Evolutionary conservation across 2,797 vertebrate species (phyloP), one percentile per base, ranked within the genome.

Genomic region (Pseudomugil gertrudae): DNA sequence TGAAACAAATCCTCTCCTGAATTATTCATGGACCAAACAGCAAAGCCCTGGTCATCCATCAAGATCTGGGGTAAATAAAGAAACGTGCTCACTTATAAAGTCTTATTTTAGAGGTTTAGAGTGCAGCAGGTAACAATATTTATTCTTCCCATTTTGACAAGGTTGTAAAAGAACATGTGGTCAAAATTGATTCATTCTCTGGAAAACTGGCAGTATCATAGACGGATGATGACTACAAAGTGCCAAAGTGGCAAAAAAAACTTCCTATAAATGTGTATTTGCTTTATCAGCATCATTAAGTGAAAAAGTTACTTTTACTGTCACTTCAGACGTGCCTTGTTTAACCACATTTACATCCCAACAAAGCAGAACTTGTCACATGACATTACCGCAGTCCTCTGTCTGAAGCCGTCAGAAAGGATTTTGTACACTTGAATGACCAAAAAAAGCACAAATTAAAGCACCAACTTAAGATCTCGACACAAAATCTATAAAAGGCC

Each of bases 31-130:
- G 23, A 0, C 45, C 59, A 62, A 66, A 77, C 63, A 63, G 69
- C 66, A 78, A 73, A 78, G 72, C 67, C 69, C 67, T 30, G 71
- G 75, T 78, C 79, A 86, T 86, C 79, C 77, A 85, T 89, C 83
- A 79, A 72, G 57, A 80, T 81, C 69, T 78, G 56, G 51, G 62
- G 51, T 64, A 82, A 83, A 85, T 76, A 87, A 85, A 84, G 76
- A 83, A 74, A 81, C 69, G 72, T 47, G 63, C 76, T 78, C 76
- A 66, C 56, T 66, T 74, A 69, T 68, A 83, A 78, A 78, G 80
- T 88, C 84, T 78, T 50, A 43, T 66, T 84, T 74, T 61, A 66
- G 73, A 43, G 38, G 14, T 66, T 80, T 69, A 69, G 51, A 57
- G 59, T 59, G 60, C 76, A 66, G 52, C 33, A 27, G 57, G 35